Conservation (phyloP, 2,797 vertebrate species). For the Tapera naevia region DNA sequence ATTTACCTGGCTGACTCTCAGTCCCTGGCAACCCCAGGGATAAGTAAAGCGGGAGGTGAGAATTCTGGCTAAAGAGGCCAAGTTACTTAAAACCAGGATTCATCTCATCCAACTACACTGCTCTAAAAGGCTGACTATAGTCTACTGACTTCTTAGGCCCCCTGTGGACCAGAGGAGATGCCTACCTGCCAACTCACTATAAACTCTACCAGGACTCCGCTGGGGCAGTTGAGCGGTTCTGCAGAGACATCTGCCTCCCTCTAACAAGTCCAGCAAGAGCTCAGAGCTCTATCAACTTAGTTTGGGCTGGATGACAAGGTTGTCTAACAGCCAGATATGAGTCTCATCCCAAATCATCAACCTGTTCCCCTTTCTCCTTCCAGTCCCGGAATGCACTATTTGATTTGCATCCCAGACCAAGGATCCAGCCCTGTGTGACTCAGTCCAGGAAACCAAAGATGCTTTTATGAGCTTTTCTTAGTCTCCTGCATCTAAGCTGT, state of each 20-base stretch:
- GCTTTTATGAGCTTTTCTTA: background rate
- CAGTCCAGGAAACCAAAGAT: background rate
- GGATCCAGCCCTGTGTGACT: background rate
- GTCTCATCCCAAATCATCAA: background rate
- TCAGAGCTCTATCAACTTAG: background rate
- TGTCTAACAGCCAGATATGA: background rate
- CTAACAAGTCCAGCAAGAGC: background rate
- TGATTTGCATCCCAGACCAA: background rate
- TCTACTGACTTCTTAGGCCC: background rate
- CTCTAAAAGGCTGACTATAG: background rate
- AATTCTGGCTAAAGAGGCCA: background rate
- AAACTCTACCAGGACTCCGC: background rate
- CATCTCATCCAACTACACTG: background rate
- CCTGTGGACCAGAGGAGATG: background rate
- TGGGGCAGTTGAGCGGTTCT: background rate
- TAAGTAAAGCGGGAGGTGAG: background rate
- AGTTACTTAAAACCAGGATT: background rate
- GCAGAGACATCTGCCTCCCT: background rate
- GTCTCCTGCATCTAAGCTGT: background rate
- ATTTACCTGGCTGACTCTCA: background rate
- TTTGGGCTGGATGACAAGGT: background rate
- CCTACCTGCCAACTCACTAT: background rate
- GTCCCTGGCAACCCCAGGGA: too few relatives aligned
- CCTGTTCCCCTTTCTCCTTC: background rate
- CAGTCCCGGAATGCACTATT: background rate